Conservation (phyloP, 2,888 invertebrate species). For the Scaptodrosophila latifasciaeformis region DNA sequence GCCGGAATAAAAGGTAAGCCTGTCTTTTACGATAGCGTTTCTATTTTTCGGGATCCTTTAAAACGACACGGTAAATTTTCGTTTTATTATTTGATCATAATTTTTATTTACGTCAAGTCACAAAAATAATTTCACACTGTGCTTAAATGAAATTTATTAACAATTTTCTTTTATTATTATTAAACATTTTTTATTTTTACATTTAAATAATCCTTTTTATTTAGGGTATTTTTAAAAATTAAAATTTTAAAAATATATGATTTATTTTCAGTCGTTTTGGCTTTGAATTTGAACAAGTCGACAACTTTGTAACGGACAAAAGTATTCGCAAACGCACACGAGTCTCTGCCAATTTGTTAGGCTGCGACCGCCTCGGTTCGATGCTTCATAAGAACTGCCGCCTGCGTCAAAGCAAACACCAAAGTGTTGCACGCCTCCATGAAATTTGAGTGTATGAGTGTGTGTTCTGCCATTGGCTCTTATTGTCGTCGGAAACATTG, state of each 20-base stretch:
- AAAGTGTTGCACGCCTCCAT: slow-evolving; percentile 23
- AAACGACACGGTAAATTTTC: not conserved
- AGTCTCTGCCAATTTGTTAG: not conserved
- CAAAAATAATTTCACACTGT: no score
- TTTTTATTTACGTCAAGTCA: not conserved
- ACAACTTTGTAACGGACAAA: no score
- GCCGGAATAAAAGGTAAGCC: slow-evolving; percentile 6
- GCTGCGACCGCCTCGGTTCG: slow-evolving; percentile 53
- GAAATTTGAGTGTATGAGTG: slow-evolving; percentile 5
- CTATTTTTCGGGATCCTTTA: not conserved
- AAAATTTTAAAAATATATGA: not conserved
- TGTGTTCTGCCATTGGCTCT: slow-evolving; percentile 27
- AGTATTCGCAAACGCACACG: not conserved
- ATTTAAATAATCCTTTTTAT: no score
- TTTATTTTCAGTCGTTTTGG: not conserved
- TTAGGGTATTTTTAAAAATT: not conserved
- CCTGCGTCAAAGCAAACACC: slow-evolving; percentile 37
- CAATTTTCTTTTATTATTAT: not conserved
- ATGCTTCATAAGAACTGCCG: slow-evolving; percentile 55
- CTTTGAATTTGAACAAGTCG: no score
- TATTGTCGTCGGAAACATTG: slow-evolving; percentile 13
- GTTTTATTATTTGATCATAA: not conserved
- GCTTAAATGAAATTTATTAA: not conserved
- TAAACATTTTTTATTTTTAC: not conserved
- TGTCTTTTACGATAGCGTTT: not conserved